Evolutionary conservation across 2,797 vertebrate species (phyloP), one percentile per base, ranked within the genome.

Genomic region (Cynodonichthys magdalenae): DNA sequence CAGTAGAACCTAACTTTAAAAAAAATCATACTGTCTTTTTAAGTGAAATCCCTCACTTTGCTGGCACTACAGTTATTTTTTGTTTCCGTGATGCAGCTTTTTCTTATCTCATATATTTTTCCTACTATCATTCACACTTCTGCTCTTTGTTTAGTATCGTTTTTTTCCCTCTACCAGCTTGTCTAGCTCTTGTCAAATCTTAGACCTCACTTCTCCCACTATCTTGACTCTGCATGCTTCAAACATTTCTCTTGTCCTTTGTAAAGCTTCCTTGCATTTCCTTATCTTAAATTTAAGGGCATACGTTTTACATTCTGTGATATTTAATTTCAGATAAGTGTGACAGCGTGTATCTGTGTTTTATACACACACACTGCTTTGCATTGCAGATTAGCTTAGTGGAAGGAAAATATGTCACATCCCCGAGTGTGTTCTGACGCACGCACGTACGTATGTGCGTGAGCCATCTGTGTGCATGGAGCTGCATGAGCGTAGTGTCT

Each of bases 281-380:
- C 66, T 77, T 80, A 80, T 86, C 85, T 79, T 63, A 34, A 34
- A 34, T 34, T 71, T 70, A 58, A 76, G 64, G 61, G 53, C 53
- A 66, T 77, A 64, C 61, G 59, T 71, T 74, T 69, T 75, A 55
- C 59, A 53, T 58, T n/a, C 5, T 69, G 70, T 74, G 83, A 89
- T 85, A 66, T 74, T 85, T 82, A 68, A 80, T 79, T 86, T 84
- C 64, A 87, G 79, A 83, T 86, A 82, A 72, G 71, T 75, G 42
- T 62, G 77, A 77, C 77, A 60, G 74, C 10, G 15, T 65, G 59
- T 14, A 41, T 77, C 65, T 69, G 28, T 55, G 48, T 79, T 71
- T 78, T 9, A 48, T 12, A 41, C 45, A 0, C 31, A 0, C 31
- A 36, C 6, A 1, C 15, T 36, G 24, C 48, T 81, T 82, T 80